Conservation (phyloP, 2,113 vertebrate species). For the Salvelinus sp. region DNA sequence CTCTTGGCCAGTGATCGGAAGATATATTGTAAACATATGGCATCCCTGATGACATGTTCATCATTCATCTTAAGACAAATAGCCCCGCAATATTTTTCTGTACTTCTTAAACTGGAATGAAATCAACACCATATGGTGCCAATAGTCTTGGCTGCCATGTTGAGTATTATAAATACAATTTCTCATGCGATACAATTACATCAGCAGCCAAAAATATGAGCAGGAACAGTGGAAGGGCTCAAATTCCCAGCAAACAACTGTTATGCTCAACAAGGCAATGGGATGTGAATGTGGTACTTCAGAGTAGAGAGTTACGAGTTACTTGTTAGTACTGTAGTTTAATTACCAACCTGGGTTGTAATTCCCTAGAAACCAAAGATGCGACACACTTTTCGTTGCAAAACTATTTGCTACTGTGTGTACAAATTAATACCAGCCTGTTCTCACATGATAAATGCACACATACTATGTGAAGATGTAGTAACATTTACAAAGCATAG, state of each 20-base stretch:
- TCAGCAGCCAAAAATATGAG: not conserved
- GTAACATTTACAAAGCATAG: too few relatives aligned
- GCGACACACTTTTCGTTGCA: too few relatives aligned
- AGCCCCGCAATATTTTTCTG: not conserved
- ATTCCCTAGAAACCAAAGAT: too few relatives aligned
- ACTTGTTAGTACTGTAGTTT: too few relatives aligned
- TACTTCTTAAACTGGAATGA: not conserved
- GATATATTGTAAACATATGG: slow-evolving; percentile 30
- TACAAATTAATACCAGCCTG: too few relatives aligned
- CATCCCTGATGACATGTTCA: slow-evolving; percentile 8
- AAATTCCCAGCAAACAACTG: not conserved
- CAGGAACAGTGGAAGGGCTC: not conserved
- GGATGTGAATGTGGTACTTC: not conserved
- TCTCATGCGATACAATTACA: not conserved
- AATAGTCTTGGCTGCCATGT: slow-evolving; percentile 7
- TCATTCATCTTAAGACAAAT: slow-evolving; percentile 14
- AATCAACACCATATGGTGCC: slow-evolving; percentile 26
- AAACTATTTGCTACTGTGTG: too few relatives aligned
- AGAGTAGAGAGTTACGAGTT: too few relatives aligned
- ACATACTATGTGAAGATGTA: too few relatives aligned
- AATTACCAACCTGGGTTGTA: too few relatives aligned
- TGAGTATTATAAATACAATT: slow-evolving; percentile 4
- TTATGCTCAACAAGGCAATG: not conserved
- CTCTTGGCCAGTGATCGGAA: not conserved
- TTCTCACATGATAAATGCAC: too few relatives aligned